phyloP scores from a whole-genome alignment of 2,888 invertebrate species.

The Thalpophila matura region DNA sequence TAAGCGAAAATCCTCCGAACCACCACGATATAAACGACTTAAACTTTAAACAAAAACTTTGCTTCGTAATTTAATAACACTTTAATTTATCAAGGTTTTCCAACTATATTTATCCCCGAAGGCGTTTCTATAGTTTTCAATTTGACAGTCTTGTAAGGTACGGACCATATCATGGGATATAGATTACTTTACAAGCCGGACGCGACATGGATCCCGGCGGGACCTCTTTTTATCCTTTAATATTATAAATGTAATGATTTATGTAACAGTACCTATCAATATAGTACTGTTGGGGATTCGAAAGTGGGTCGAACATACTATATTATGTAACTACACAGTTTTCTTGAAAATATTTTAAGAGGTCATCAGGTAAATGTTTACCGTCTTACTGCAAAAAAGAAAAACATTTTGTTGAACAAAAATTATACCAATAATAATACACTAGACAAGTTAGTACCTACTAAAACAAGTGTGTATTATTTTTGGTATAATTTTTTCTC shows the following conservation, averaged over 20 bases:
- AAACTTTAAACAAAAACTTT: background rate
- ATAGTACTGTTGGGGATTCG: constrained; percentile 11
- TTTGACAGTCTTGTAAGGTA: constrained; percentile 8
- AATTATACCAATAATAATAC: too few species aligned
- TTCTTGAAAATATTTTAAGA: constrained; percentile 3
- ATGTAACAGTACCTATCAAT: constrained; percentile 38
- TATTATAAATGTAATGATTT: constrained; percentile 55
- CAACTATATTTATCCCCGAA: constrained; percentile 17
- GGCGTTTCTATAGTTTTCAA: constrained; percentile 44
- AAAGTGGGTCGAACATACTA: constrained; percentile 7
- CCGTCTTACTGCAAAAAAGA: too few species aligned
- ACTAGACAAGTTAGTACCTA: too few species aligned
- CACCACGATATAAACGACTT: too few species aligned
- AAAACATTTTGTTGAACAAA: too few species aligned
- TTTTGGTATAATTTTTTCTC: too few species aligned
- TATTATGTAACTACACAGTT: background rate
- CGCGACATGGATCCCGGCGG: constrained; percentile 36
- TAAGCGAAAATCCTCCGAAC: too few species aligned
- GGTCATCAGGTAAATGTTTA: background rate
- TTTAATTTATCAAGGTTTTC: constrained; percentile 22
- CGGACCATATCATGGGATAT: constrained; percentile 46
- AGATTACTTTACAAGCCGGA: constrained; percentile 40
- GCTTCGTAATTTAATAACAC: constrained; percentile 1
- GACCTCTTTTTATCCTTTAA: constrained; percentile 51
- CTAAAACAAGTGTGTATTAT: too few species aligned